Evolutionary conservation across 2,888 invertebrate species (phyloP).

Genomic region (Auanema sp.): DNA sequence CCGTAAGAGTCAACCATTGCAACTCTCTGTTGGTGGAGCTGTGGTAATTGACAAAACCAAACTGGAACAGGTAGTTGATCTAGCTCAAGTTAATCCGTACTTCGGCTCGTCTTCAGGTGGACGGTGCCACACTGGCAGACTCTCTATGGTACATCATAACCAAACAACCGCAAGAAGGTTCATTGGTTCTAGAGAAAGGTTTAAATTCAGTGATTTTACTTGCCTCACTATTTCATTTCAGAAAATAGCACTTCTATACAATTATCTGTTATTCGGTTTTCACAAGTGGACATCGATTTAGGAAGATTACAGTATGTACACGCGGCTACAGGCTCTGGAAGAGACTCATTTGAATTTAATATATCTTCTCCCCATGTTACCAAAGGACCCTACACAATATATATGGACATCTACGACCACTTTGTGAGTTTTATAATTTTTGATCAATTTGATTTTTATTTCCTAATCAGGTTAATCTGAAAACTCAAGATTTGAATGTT

Average conservation of each 20-base stretch:
- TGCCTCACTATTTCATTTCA: background rate
- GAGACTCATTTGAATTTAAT: slow-evolving; percentile 37
- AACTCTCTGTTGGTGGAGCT: slow-evolving; percentile 38
- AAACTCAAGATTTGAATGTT: slow-evolving; percentile 26
- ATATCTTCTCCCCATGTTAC: slow-evolving; percentile 25
- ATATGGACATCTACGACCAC: slow-evolving; percentile 32
- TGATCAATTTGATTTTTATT: background rate
- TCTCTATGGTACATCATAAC: slow-evolving; percentile 23
- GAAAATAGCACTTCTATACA: slow-evolving; percentile 6
- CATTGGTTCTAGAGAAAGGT: slow-evolving; percentile 23
- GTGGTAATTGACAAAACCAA: slow-evolving; percentile 31
- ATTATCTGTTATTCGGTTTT: slow-evolving; percentile 18
- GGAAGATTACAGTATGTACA: slow-evolving; percentile 35
- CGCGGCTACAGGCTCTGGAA: slow-evolving; percentile 12
- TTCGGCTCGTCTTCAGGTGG: slow-evolving; percentile 4
- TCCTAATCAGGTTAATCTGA: slow-evolving; percentile 26
- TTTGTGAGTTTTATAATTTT: slow-evolving; percentile 12
- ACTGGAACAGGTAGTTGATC: slow-evolving; percentile 17
- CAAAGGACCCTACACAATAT: slow-evolving; percentile 38
- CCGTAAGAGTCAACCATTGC: slow-evolving; percentile 21
- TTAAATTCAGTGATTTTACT: background rate
- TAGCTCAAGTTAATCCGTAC: no score
- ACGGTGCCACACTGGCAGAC: slow-evolving; percentile 20
- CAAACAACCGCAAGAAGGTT: slow-evolving; percentile 22
- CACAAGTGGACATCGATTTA: slow-evolving; percentile 22